phyloP scores from a whole-genome alignment of 2,888 invertebrate species.

The Chironomus tentans region DNA sequence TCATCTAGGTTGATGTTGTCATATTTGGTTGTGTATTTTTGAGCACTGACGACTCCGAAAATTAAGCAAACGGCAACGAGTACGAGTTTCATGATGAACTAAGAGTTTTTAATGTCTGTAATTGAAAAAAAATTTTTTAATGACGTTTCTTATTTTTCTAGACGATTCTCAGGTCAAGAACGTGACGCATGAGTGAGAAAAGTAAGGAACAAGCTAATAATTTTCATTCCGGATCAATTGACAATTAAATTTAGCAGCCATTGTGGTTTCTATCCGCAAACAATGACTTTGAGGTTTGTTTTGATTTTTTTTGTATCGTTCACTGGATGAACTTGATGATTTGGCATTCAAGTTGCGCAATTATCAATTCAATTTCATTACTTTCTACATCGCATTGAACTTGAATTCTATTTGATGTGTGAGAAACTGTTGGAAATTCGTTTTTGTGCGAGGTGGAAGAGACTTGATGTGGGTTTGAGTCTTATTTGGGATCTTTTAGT shows the following conservation, averaged over 20 bases:
- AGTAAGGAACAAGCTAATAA: neutral
- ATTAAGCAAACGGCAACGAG: constrained; percentile 41
- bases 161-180: too few relatives aligned
- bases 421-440: too few relatives aligned
- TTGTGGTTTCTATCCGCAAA: neutral
- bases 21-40: constrained; percentile 54
- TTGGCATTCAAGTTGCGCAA: too few relatives aligned
- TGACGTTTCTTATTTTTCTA: neutral
- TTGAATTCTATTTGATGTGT: too few relatives aligned
- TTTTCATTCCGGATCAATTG: neutral
- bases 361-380: too few relatives aligned
- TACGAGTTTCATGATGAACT: constrained; percentile 41
- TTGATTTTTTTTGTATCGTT: too few relatives aligned
- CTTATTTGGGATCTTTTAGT: too few relatives aligned
- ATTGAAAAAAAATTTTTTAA: neutral
- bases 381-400: too few relatives aligned
- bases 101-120: constrained; percentile 24
- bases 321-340: too few relatives aligned
- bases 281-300: too few relatives aligned
- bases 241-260: neutral
- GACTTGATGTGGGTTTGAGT: too few relatives aligned
- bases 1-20: constrained; percentile 58
- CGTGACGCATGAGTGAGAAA: neutral
- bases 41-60: constrained; percentile 34
- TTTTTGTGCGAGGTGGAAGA: too few relatives aligned